A percentile compares a stretch with the other conserved stretches of the same genome.
phyloP scores from a whole-genome alignment of 2,797 vertebrate species.

The Cynodonichthys magdalenae region DNA sequence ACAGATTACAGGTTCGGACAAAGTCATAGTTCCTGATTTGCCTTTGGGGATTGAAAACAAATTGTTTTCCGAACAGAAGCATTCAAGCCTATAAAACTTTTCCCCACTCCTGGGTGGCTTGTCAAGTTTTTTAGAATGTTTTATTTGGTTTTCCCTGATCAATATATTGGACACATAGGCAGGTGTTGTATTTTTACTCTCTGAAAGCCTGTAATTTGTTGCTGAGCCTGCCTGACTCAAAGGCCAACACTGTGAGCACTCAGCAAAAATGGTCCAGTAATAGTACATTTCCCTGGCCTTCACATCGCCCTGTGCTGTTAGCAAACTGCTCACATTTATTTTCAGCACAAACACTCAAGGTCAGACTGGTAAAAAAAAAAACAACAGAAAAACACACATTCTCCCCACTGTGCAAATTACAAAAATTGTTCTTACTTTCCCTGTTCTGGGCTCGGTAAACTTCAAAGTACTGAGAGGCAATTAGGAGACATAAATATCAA shows the following conservation, averaged over 20 bases:
- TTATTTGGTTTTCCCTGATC: constrained; percentile 11
- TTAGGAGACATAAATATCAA: background rate
- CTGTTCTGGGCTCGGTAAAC: background rate
- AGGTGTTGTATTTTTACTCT: constrained; percentile 4
- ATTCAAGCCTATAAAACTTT: constrained; percentile 11
- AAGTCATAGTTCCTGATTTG: constrained; percentile 33
- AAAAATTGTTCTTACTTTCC: constrained; percentile 2
- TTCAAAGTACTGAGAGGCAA: constrained; percentile 1
- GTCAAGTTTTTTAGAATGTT: background rate
- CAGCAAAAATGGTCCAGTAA: constrained; percentile 27
- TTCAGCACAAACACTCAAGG: constrained; percentile 21
- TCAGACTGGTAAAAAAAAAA: background rate
- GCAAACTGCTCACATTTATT: constrained; percentile 22
- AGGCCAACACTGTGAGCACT: constrained; percentile 17
- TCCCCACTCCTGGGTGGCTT: background rate
- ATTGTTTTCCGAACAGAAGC: background rate
- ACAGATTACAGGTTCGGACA: constrained; percentile 34
- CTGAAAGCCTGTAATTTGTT: constrained; percentile 50
- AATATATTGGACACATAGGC: constrained; percentile 3
- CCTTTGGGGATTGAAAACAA: constrained; percentile 36
- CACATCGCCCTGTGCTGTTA: constrained; percentile 22
- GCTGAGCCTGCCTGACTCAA: constrained; percentile 27
- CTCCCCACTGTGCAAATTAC: constrained; percentile 1
- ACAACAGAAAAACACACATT: background rate
- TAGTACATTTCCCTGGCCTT: constrained; percentile 20